Base-by-base conservation (phyloP, 1,140 invertebrate genomes). In the Drosophila saltans region DNA sequence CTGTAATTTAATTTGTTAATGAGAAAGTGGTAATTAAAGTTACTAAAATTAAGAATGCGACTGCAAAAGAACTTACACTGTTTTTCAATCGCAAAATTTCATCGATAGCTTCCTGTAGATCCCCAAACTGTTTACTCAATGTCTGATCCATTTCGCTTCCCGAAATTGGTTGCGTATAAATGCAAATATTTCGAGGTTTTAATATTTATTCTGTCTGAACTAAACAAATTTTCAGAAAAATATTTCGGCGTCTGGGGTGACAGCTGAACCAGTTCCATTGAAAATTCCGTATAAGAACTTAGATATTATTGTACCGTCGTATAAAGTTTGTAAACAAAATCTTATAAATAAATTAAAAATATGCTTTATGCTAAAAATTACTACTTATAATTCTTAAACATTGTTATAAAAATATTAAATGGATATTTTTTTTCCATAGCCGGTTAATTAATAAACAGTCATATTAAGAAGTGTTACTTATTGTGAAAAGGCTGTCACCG, bases 61-160 rank as follows among this genome's bases (percentile, higher is more conserved):
- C 36, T 21, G 7, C 3, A 3, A 10, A 0, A 1, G 16, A 24
- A 41, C 33, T 8, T 75, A 89, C 83, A 30, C 45, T 65, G n/a
- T 21, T 65, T 41, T 89, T 89, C 2, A 68, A 45, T 26, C 68
- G 61, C 2, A 72, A 69, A 6, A 79, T 68, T 30, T 65, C 66
- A 9, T 84, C 69, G 4, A 89, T 72, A 9, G 75, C 60, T 66
- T 89, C 76, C 58, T 81, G 75, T 55, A 89, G 36, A 24, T 79
- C 58, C 3, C 72, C 61, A 52, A 81, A 89, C 40, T 89, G 80
- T 36, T 28, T 71, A 64, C 76, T 89, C 55, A 89, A 72, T 36
- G 81, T 58, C 5, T 60, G 62, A 43, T 85, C 84, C 84, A 89
- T 88, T 24, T 56, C 65, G 16, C 16, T 67, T 33, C 4, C 21